Conservation (phyloP, 2,113 vertebrate genomes). For the Kobus ellipsiprymnus region DNA sequence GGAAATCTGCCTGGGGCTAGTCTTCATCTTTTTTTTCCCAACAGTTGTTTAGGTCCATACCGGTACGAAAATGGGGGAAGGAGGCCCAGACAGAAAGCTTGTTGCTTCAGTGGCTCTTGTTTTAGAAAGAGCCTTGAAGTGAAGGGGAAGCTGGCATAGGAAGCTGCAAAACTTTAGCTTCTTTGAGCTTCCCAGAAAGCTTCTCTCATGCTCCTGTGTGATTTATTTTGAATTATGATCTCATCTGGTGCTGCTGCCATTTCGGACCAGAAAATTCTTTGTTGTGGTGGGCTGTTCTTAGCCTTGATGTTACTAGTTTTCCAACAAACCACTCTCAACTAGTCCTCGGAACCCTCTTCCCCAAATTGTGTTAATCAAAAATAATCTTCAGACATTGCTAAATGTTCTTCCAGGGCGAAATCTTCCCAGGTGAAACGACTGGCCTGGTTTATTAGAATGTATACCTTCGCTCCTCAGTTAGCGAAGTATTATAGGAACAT, state of each 20-base stretch:
- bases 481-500: neutral
- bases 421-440: neutral
- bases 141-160: neutral
- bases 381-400: neutral
- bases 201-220: neutral
- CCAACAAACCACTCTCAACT: neutral
- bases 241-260: neutral
- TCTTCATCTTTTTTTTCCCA: neutral
- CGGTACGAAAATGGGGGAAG: neutral
- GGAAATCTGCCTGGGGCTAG: neutral
- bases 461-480: rapidly evolving
- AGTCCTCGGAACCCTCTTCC: no score
- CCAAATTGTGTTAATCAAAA: neutral
- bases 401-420: no score
- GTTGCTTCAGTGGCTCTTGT: neutral
- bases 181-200: neutral
- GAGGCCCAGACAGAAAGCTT: neutral
- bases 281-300: neutral
- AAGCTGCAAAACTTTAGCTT: neutral
- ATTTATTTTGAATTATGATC: neutral
- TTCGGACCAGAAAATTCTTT: neutral
- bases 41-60: neutral
- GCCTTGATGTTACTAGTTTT: no score
- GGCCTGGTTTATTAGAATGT: neutral
- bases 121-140: neutral